A percentile compares a stretch with the other conserved stretches of the same genome.
These are phyloP conservation scores for Herpetotheres cachinnans DNA, from an alignment of 2,113 vertebrate species.

Conservation along the genomic window DNA sequence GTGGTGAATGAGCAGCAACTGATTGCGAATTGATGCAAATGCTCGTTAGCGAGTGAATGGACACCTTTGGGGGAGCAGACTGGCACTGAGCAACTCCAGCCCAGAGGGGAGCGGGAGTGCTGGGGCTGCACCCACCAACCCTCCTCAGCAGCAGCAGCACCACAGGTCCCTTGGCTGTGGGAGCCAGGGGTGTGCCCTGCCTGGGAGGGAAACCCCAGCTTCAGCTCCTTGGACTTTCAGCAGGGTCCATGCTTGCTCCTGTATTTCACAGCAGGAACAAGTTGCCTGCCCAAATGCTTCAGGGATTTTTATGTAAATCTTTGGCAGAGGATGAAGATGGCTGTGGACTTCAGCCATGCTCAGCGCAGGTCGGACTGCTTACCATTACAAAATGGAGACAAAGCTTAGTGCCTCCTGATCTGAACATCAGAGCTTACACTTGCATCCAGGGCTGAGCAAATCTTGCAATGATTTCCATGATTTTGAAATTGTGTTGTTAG, in stretches of 20 bases:
- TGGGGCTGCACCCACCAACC: background rate
- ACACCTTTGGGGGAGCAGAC: background rate
- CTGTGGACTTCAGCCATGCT: background rate
- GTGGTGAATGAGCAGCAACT: background rate
- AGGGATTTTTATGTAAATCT: background rate
- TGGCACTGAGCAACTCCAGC: background rate
- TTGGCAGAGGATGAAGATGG: background rate
- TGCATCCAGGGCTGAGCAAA: background rate
- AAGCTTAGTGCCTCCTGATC: background rate
- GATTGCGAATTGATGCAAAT: fast-evolving
- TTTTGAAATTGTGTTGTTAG: background rate
- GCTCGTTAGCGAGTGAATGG: fast-evolving
- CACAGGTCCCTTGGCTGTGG: background rate
- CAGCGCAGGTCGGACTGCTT: background rate
- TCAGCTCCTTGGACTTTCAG: background rate
- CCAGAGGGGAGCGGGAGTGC: background rate
- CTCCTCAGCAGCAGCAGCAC: background rate
- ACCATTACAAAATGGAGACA: background rate
- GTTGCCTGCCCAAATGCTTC: background rate
- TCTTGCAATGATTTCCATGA: background rate
- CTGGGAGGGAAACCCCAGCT: background rate
- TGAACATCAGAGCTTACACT: background rate
- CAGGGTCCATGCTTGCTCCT: background rate
- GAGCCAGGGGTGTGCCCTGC: background rate
- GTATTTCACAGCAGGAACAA: background rate